Conservation (phyloP, 2,888 invertebrate species). For the Hyppa rectilinea region DNA sequence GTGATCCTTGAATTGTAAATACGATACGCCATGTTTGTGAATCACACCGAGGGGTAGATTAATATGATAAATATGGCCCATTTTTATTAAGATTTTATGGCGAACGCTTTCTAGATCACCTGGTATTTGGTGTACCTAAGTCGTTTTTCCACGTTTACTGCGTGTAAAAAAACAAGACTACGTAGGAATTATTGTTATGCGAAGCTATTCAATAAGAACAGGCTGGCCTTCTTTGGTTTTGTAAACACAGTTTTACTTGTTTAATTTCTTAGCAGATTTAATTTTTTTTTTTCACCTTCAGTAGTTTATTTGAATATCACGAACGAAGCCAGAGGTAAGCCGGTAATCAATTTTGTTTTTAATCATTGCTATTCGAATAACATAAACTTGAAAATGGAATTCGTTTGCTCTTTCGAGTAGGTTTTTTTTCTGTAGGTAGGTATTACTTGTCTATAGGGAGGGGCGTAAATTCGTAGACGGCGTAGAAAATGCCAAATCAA, state of each 20-base stretch:
- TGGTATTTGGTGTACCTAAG: slow-evolving; percentile 14
- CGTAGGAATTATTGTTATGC: neutral
- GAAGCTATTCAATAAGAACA: slow-evolving; percentile 13
- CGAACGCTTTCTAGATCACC: slow-evolving; percentile 20
- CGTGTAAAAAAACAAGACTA: neutral
- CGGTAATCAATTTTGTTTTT: neutral
- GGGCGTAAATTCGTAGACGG: too few species aligned
- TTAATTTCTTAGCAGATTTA: neutral
- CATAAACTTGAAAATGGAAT: neutral
- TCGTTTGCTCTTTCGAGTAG: neutral
- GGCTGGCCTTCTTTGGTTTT: neutral
- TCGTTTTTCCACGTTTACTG: neutral
- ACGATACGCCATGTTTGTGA: slow-evolving; percentile 19
- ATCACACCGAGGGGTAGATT: slow-evolving; percentile 21
- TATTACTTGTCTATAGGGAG: too few species aligned
- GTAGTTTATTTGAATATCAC: neutral
- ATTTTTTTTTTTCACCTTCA: neutral
- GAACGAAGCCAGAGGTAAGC: neutral
- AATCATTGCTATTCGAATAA: neutral
- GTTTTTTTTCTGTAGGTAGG: neutral
- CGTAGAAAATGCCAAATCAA: slow-evolving; percentile 12
- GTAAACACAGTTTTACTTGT: neutral
- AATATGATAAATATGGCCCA: slow-evolving; percentile 31
- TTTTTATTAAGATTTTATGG: slow-evolving; percentile 19
- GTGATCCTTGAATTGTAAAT: slow-evolving; percentile 29